A percentile compares a stretch with the other conserved stretches of the same genome.
Evolutionary conservation across 2,888 invertebrate genomes (phyloP).

Genomic region (Cacoxenus indagator): DNA sequence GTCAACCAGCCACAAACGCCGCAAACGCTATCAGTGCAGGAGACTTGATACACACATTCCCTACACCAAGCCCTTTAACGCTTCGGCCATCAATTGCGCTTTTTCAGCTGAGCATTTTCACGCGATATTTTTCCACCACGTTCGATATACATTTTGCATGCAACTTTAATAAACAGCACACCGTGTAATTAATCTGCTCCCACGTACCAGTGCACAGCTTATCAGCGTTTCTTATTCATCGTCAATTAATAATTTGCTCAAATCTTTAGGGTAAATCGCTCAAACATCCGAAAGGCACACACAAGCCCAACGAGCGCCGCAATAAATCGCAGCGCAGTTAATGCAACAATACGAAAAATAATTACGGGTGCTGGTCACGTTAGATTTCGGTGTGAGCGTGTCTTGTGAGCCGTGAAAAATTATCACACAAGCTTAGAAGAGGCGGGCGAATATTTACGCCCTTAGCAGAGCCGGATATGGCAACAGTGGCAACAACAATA

Average conservation of each 20-base stretch:
- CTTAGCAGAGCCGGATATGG: conserved; percentile 17
- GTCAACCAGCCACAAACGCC: too few species aligned
- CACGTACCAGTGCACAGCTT: not conserved
- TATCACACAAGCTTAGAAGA: conserved; percentile 4
- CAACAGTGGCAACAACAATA: conserved; percentile 38
- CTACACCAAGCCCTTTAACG: too few species aligned
- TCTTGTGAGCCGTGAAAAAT: conserved; percentile 11
- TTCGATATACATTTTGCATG: too few species aligned
- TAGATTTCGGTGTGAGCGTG: conserved; percentile 7
- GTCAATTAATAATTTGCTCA: conserved; percentile 55
- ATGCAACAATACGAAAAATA: conserved; percentile 64
- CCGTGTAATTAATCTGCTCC: not conserved
- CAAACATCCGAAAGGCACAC: conserved; percentile 26
- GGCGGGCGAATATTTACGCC: not conserved
- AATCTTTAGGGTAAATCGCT: too few species aligned
- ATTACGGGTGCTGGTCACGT: conserved; percentile 65
- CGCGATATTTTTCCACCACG: not conserved
- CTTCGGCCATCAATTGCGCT: too few species aligned
- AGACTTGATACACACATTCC: too few species aligned
- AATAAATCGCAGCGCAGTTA: conserved; percentile 60
- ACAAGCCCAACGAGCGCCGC: conserved; percentile 31
- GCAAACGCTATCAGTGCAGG: too few species aligned
- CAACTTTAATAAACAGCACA: too few species aligned
- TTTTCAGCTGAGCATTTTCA: conserved; percentile 15
- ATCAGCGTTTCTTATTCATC: conserved; percentile 27